Evolutionary conservation across 2,113 vertebrate genomes (phyloP), one percentile per base, ranked within the genome.

Genomic region (Pangasianodon gigas): DNA sequence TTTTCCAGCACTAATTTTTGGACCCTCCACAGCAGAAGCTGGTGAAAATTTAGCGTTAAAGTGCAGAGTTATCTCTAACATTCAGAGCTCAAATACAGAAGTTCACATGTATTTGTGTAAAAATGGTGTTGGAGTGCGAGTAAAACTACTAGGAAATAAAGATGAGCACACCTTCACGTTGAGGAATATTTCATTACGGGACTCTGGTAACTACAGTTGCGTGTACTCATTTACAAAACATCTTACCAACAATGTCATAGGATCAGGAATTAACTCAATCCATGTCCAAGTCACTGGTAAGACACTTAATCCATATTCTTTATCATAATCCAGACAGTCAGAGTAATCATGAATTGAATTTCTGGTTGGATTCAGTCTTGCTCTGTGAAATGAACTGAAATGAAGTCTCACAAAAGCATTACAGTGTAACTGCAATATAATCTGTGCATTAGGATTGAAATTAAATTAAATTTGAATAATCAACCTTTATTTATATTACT

Each of bases 51-150:
- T 89, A n/a, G 9, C 0, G 0, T 58, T 89, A n/a, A 58, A 21
- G 1, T 89, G 88, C 8, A 24, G 14, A n/a, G n/a, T n/a, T 7
- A 84, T 74, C 26, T 74, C 52, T 16, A 13, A 13, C 18, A 69
- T 32, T 13, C 3, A 10, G 9, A 52, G 19, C 4, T 21, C 80
- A 46, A 6, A 37, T 21, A 29, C 0, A 37, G 2, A 19, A 21
- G 1, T 46, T 51, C 8, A 89, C 26, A 32, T 89, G 88, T 89
- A 84, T 26, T 83, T 89, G 88, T 89, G 81, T 58, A 89, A 84
- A 75, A 75, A 84, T 83, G 88, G 81, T 32, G 51, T 84, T 74
- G 88, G 88, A 18, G 26, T 44, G 62, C 58, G 2, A 46, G 46
- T 84, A 54, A 6, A 75, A 19, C 4, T 44, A 32, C 51, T 84